These are phyloP conservation scores for Ciconia boyciana DNA, from an alignment of 2,113 vertebrate genomes.

Conservation along the genomic window DNA sequence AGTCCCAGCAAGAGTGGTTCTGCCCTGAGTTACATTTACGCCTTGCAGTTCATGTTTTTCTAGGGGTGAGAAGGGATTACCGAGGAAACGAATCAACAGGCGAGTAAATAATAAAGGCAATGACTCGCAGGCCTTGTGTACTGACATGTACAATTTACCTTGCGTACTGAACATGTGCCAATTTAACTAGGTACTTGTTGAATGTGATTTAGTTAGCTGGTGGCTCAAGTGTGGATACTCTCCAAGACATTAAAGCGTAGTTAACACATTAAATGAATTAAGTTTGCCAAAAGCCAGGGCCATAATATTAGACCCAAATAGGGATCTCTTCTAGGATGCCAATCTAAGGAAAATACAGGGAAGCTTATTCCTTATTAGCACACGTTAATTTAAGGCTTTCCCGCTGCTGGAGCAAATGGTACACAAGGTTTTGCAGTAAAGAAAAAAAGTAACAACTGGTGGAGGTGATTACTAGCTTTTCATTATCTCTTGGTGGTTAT, in stretches of 20 bases:
- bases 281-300: neutral
- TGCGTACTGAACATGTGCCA: neutral
- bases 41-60: neutral
- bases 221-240: neutral
- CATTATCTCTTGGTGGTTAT: neutral
- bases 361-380: neutral
- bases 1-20: neutral
- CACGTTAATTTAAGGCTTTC: neutral
- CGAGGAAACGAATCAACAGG: neutral
- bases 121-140: neutral
- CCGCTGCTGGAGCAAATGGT: neutral
- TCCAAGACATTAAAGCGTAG: neutral
- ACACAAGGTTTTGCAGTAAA: neutral
- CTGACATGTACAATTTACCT: neutral
- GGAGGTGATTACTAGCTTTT: neutral
- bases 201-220: neutral
- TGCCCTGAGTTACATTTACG: neutral
- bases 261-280: neutral
- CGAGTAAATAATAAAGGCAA: neutral
- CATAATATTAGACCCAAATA: neutral
- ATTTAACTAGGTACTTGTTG: neutral
- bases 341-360: neutral
- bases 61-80: neutral
- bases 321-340: neutral
- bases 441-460: neutral